Base-by-base conservation (phyloP, 1,140 invertebrate species). In the Galendromus occidentalis region DNA sequence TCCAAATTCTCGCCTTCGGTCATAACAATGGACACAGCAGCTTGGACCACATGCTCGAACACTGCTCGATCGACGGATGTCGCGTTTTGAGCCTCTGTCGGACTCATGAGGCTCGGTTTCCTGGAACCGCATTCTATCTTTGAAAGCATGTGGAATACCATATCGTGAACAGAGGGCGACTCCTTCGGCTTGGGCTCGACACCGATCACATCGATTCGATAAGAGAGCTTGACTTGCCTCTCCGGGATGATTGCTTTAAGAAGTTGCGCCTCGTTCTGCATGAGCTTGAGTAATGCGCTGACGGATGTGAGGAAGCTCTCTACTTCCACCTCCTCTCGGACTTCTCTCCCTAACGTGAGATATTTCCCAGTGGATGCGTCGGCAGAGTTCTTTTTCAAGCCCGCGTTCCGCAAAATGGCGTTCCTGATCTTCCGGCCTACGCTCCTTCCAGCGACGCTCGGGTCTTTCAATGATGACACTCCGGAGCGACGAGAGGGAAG, bases 221-320 rank as follows among this genome's bases (percentile, higher is more conserved):
- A n/a, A n/a, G n/a, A n/a, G n/a, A n/a, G n/a, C n/a, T n/a, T n/a
- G 33, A 39, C 33, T 9, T 33, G 51, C 22, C 51, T 59, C 9
- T 59, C 51, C 17, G 51, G 51, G 25, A 59, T 17, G 33, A 59
- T 33, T 1, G 51, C 12, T 59, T 59, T 59, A 1, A 59, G 30
- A 33, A 59, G 51, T 25, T 25, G 25, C 86, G 81, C 42, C 84
- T 83, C 70, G 25, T 89, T 76, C 72, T 91, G 86, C 79, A 93
- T 88, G 2, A 96, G 78, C 68, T 87, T 85, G 51, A 88, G 84
- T n/a, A 95, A 77, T 7, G 86, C 88, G 39, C 87, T 84, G 0
- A 92, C 82, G 69, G 86, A 81, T n/a, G 86, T 81, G 65, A 91
- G 76, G 75, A 90, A 91, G 71, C 87, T 84, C 71, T 91, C 87